Evolutionary conservation across 1,140 invertebrate species (phyloP).

Genomic region (Mesaphorura yosii): DNA sequence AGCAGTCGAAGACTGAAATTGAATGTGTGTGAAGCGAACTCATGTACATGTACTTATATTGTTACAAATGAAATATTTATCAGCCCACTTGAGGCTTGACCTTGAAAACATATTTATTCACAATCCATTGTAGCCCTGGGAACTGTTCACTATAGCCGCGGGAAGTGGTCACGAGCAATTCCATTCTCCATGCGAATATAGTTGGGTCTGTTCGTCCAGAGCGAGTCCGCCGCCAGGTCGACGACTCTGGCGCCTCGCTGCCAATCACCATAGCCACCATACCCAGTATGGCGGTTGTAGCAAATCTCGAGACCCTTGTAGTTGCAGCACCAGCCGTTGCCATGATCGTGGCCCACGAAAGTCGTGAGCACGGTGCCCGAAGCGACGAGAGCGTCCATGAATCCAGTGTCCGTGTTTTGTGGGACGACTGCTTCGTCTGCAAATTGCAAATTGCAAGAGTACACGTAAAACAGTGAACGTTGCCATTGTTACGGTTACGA

Average conservation of each 20-base stretch:
- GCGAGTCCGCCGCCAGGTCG: background rate
- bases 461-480: background rate
- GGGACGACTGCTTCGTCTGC: slow-evolving; percentile 13
- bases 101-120: too few species aligned
- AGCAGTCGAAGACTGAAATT: too few species aligned
- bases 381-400: slow-evolving; percentile 9
- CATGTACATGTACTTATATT: too few species aligned
- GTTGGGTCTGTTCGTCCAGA: background rate
- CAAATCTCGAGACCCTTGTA: slow-evolving; percentile 6
- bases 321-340: slow-evolving; percentile 8
- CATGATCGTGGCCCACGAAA: slow-evolving; percentile 15
- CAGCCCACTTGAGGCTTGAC: too few species aligned
- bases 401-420: slow-evolving; percentile 10
- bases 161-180: too few species aligned
- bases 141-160: too few species aligned
- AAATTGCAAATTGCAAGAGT: too few species aligned
- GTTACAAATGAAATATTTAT: too few species aligned
- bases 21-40: too few species aligned
- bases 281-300: slow-evolving; percentile 14
- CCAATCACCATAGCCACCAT: slow-evolving; percentile 12
- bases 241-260: slow-evolving; percentile 5
- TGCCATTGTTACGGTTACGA: slow-evolving; percentile 8
- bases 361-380: slow-evolving; percentile 4
- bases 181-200: slow-evolving; percentile 6
- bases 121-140: too few species aligned